phyloP scores from a whole-genome alignment of 2,888 invertebrate species.

The Mayetiola destructor region DNA sequence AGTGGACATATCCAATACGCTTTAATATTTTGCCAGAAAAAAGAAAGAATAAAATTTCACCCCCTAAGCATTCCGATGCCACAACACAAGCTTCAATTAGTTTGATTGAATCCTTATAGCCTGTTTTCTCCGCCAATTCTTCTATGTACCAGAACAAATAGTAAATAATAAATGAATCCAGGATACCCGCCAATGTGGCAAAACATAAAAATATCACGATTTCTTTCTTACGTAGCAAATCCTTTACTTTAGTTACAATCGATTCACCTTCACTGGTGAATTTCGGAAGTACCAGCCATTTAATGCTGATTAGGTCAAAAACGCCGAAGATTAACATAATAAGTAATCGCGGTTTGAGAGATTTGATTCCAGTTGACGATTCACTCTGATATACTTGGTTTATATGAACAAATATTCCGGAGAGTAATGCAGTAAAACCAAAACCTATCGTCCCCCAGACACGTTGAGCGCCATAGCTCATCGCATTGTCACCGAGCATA shows the following conservation, averaged over 20 bases:
- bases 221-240: constrained; percentile 45
- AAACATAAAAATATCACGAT: constrained; percentile 57
- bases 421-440: constrained; percentile 53
- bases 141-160: constrained; percentile 75
- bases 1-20: constrained; percentile 60
- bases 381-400: constrained; percentile 27
- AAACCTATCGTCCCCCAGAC: constrained; percentile 76
- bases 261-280: constrained; percentile 45
- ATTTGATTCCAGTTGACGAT: constrained; percentile 43
- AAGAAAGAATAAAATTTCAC: constrained; percentile 64
- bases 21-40: constrained; percentile 65
- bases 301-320: constrained; percentile 52
- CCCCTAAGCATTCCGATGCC: constrained; percentile 63
- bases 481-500: constrained; percentile 56
- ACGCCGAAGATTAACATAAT: constrained; percentile 48
- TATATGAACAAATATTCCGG: constrained; percentile 51
- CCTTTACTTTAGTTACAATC: constrained; percentile 50
- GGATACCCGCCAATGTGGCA: constrained; percentile 58
- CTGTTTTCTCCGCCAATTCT: constrained; percentile 51
- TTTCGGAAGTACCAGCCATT: constrained; percentile 49
- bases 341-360: constrained; percentile 55
- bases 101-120: constrained; percentile 50
- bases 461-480: constrained; percentile 60
- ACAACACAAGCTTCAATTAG: constrained; percentile 65
- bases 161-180: constrained; percentile 68